A percentile compares a stretch with the other conserved stretches of the same genome.
Conservation (phyloP, 2,113 vertebrate genomes). For the Nestor notabilis region DNA sequence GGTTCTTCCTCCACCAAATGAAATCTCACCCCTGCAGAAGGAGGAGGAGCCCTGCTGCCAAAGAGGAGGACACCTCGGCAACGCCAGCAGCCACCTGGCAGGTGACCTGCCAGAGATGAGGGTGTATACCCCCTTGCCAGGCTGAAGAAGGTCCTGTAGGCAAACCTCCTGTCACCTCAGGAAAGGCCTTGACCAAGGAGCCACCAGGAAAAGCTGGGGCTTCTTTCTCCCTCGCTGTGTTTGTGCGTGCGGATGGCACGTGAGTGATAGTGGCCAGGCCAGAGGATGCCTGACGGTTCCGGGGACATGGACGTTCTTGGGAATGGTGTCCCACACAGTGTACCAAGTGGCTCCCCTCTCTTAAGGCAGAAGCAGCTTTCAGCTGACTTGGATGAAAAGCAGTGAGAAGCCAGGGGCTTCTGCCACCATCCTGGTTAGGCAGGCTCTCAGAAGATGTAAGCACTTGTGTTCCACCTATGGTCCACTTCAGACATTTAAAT, state of each 20-base stretch:
- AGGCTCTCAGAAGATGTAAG: neutral
- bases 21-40: neutral
- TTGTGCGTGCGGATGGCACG: rapidly evolving
- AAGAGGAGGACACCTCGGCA: neutral
- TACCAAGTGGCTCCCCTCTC: neutral
- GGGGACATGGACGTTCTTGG: rapidly evolving
- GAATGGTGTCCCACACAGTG: rapidly evolving
- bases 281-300: neutral
- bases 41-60: neutral
- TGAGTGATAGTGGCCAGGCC: neutral
- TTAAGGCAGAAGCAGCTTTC: neutral
- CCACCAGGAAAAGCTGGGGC: rapidly evolving
- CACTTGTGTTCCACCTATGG: rapidly evolving
- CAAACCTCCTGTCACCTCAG: neutral
- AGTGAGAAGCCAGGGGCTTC: neutral
- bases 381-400: neutral
- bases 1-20: neutral
- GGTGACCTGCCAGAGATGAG: rapidly evolving
- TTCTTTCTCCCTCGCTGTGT: neutral
- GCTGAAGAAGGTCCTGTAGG: neutral
- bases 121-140: neutral
- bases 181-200: neutral
- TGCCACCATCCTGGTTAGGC: rapidly evolving
- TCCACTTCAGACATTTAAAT: neutral
- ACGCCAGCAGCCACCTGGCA: neutral